A percentile compares a stretch with the other conserved stretches of the same genome.
These are phyloP conservation scores for Scylla paramamosain DNA, from an alignment of 1,140 invertebrate genomes.

Conservation along the genomic window DNA sequence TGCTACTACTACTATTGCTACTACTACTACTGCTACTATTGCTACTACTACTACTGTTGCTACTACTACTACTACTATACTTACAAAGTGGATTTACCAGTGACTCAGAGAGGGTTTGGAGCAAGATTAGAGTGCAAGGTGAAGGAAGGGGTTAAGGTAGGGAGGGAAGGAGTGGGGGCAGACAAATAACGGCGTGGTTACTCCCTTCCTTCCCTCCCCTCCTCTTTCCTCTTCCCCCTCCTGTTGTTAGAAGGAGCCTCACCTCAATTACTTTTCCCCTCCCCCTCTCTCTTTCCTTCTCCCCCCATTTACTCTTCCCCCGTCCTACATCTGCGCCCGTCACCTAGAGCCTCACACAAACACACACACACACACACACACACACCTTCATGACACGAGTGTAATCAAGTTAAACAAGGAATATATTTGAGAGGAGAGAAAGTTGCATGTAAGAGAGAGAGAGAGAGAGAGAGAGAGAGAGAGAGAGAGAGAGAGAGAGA, in stretches of 20 bases:
- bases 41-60: constrained; percentile 12
- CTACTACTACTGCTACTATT: constrained; percentile 4
- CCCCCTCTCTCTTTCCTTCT: background rate
- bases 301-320: no score
- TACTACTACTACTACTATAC: background rate
- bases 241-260: background rate
- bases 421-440: background rate
- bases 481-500: background rate
- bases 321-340: no score
- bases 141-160: background rate
- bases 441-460: background rate
- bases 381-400: background rate
- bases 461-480: background rate
- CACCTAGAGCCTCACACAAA: no score
- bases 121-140: background rate
- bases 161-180: background rate
- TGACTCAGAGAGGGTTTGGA: background rate
- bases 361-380: constrained; percentile 20
- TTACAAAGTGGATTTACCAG: background rate
- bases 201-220: background rate
- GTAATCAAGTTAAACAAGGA: constrained; percentile 12
- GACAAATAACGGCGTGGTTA: background rate
- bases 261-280: background rate
- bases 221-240: background rate
- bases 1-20: background rate